Base-by-base conservation (phyloP, 2,113 vertebrate genomes). In the Toxostoma redivivum region DNA sequence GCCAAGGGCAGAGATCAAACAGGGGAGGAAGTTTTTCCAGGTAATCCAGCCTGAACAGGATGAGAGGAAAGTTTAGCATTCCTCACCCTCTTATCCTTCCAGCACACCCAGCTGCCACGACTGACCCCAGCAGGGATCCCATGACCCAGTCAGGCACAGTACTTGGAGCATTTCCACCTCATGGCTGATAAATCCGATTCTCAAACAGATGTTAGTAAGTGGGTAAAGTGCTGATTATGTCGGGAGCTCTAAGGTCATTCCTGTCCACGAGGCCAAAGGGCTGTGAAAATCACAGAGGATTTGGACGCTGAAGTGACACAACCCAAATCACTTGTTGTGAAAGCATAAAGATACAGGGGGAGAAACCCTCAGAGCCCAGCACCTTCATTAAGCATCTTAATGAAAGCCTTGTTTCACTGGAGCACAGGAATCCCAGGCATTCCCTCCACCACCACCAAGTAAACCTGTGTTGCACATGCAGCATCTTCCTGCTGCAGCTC, bases 381-480 rank as follows among this genome's bases (percentile, higher is more conserved):
- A 62, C 33, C n/a, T n/a, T n/a, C n/a, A n/a, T n/a, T n/a, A n/a
- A n/a, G n/a, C 15, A 4, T 10, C 33, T 25, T 18, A 27, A 53
- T 15, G 23, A 72, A 56, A 60, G 37, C 31, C 19, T 16, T 7
- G 17, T 45, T 82, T 15, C 70, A 38, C 9, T 11, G 31, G 28
- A 66, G 56, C 31, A 45, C 23, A 7, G 18, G 67, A 42, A 47
- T 24, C 33, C 58, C 4, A 2, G 28, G 23, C 7, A 0, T 30
- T 71, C 45, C 31, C 24, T 64, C 35, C 53, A 22, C 15, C 0
- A 3, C 45, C 8, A 27, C 27, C 42, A 57, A 12, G 13, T 12
- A 4, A 30, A 30, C 19, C 37, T 47, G 22, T 0, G 4, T 4
- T 66, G 77, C 15, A 2, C 0, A 0, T 0, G 10, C 20, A 79